Base-by-base conservation (phyloP, 1,140 invertebrate genomes). In the Drosophila ambigua region DNA sequence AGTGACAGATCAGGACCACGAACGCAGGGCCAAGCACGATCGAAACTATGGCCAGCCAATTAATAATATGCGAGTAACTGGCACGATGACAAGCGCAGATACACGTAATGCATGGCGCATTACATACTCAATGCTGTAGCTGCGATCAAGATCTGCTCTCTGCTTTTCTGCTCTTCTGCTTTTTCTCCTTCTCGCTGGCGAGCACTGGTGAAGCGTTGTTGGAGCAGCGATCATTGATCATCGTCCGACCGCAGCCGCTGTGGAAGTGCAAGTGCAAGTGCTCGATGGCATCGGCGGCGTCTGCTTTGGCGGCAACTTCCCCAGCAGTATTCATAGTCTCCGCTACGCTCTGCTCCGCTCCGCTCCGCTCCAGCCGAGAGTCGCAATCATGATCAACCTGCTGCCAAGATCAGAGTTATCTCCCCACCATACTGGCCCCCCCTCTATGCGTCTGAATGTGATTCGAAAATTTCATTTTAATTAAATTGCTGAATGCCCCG, bases 391-490 rank as follows among this genome's bases (percentile, higher is more conserved):
- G 75, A 77, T 72, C 75, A 77, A 48, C 74, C 65, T 77, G 73
- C 81, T 74, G 65, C 35, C 31, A 57, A 63, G 77, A 84, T 84
- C 81, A 77, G 35, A 39, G 80, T 62, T 75, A 54, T 59, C 46
- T 63, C 39, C 9, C 39, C 20, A 2, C 3, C 20, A 13, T 4
- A 51, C 48, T 60, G 11, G 5, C 52, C 39, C 45, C 39, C 45
- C 20, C 59, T 52, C 52, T 44, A 31, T 28, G 1, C n/a, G 50
- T 35, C 61, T 52, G 72, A 59, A 74, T 85, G 77, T 85, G 82
- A 88, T 83, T 83, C 83, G 76, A 64, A 88, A 88, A 88, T 88
- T 87, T 88, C 64, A 88, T 88, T 88, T 88, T 88, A 88, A 88
- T 88, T 88, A 88, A 88, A 88, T 88, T 88, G 83, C 88, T 88